phyloP scores from a whole-genome alignment of 2,888 invertebrate species.

The Phalera bucephala region DNA sequence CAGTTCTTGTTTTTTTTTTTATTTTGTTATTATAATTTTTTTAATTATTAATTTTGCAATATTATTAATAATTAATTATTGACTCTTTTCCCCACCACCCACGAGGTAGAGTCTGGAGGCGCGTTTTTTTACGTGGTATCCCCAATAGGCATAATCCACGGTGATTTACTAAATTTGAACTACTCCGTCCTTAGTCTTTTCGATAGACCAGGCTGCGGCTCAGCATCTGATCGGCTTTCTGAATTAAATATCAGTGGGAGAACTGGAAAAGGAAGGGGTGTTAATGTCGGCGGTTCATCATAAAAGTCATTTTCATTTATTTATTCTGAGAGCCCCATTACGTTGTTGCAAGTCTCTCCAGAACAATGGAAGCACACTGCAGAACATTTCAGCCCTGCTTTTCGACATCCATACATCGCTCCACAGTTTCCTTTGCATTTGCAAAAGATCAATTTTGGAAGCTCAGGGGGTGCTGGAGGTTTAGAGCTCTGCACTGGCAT shows the following conservation, averaged over 20 bases:
- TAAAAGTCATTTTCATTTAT: conserved; percentile 1
- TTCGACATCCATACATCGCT: conserved; percentile 13
- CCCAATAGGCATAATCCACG: no score
- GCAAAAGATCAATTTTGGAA: neutral
- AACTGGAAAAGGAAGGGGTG: neutral
- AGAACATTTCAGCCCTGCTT: conserved; percentile 21
- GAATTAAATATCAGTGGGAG: neutral
- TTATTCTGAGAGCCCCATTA: neutral
- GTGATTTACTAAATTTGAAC: no score
- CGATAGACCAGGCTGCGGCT: neutral
- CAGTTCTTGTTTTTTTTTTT: no score
- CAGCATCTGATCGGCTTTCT: neutral
- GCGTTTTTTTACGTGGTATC: no score
- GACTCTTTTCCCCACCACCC: no score
- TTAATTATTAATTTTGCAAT: no score
- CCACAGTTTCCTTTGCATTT: conserved; percentile 3
- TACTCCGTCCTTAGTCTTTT: neutral
- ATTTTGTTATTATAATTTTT: no score
- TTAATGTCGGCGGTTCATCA: neutral
- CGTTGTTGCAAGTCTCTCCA: conserved; percentile 17
- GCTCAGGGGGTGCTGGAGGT: neutral
- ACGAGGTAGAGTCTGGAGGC: no score
- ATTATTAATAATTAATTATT: no score
- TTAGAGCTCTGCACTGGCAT: neutral
- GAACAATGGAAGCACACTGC: conserved; percentile 18